phyloP scores from a whole-genome alignment of 1,140 invertebrate species.

The Dermatophagoides farinae region DNA sequence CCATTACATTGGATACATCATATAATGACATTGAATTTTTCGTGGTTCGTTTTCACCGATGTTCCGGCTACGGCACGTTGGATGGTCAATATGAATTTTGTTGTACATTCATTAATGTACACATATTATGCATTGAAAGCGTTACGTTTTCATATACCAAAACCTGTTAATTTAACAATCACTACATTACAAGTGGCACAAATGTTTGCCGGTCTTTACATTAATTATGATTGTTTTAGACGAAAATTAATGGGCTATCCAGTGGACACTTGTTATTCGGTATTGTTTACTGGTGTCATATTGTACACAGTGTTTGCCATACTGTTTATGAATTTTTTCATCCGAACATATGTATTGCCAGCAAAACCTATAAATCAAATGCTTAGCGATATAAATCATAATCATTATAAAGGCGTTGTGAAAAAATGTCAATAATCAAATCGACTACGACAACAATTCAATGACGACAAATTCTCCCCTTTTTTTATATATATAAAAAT shows the following conservation, averaged over 20 bases:
- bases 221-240: conserved; percentile 39
- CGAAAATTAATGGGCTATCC: conserved; percentile 3
- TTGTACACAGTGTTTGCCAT: conserved; percentile 12
- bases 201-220: conserved; percentile 34
- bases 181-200: conserved; percentile 33
- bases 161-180: conserved; percentile 29
- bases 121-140: conserved; percentile 33
- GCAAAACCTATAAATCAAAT: not conserved
- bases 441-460: not conserved
- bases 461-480: too few relatives aligned
- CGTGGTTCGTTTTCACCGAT: conserved; percentile 41
- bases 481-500: too few relatives aligned
- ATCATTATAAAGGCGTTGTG: conserved; percentile 4
- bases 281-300: not conserved
- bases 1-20: conserved; percentile 80
- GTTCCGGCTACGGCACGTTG: conserved; percentile 36
- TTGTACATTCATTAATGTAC: conserved; percentile 61
- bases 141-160: conserved; percentile 29
- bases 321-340: conserved; percentile 13
- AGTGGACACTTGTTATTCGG: not conserved
- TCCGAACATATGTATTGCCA: conserved; percentile 21
- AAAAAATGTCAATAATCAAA: conserved; percentile 2
- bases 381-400: not conserved
- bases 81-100: conserved; percentile 95
- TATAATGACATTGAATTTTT: conserved; percentile 46